A percentile compares a stretch with the other conserved stretches of the same genome.
These are phyloP conservation scores for Acipenser transmontanus DNA, from an alignment of 2,797 vertebrate genomes.

Conservation along the genomic window DNA sequence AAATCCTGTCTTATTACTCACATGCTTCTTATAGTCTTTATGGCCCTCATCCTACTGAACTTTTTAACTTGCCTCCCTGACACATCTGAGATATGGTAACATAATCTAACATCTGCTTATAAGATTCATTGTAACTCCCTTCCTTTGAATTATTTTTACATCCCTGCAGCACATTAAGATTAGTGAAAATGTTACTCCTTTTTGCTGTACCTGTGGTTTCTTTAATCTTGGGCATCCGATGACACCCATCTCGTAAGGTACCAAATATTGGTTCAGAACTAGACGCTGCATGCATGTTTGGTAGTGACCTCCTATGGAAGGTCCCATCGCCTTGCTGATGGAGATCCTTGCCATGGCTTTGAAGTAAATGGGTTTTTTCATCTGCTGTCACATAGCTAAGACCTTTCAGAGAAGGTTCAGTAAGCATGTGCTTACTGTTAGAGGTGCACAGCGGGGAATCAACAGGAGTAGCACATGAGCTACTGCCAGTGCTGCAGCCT, in stretches of 20 bases:
- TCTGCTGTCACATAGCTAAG: conserved; percentile 66
- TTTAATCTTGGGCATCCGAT: conserved; percentile 93
- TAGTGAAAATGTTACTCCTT: conserved; percentile 45
- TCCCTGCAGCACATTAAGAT: conserved; percentile 52
- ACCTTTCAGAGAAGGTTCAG: conserved; percentile 72
- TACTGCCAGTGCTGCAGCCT: conserved; percentile 87
- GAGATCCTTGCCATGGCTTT: conserved; percentile 72
- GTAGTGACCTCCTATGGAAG: conserved; percentile 78
- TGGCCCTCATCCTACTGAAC: conserved; percentile 49
- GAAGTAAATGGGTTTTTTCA: conserved; percentile 69
- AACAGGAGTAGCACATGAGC: conserved; percentile 80
- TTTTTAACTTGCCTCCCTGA: conserved; percentile 59
- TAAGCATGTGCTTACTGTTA: conserved; percentile 73
- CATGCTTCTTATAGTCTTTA: conserved; percentile 56
- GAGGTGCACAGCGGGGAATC: conserved; percentile 87
- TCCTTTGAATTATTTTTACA: conserved; percentile 53
- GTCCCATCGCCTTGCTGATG: conserved; percentile 77
- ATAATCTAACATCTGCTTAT: conserved; percentile 62
- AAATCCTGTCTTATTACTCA: conserved; percentile 55
- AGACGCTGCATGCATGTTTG: conserved; percentile 76
- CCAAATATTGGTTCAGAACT: conserved; percentile 76
- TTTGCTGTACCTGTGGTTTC: conserved; percentile 98
- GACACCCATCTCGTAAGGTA: conserved; percentile 76
- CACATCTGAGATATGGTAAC: conserved; percentile 67
- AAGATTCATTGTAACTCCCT: conserved; percentile 54